Evolutionary conservation across 2,113 vertebrate species (phyloP), one percentile per base, ranked within the genome.

Genomic region (Oreocharis arfaki): DNA sequence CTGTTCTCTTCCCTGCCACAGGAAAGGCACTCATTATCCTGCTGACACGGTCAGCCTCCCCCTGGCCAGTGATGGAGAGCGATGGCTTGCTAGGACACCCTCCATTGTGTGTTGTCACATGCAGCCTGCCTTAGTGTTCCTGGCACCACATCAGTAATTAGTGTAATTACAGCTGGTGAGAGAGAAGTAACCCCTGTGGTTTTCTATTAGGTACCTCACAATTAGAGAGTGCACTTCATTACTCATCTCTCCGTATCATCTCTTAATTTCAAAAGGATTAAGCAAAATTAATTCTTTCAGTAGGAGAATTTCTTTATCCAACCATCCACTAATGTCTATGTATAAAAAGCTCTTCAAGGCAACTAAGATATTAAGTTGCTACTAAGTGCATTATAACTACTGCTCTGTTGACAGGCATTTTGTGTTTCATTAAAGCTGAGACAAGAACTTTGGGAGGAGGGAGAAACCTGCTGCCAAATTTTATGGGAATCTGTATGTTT

Each of bases 191-290:
- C 96, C 93, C 94, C 96, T 55, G 96, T 97, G 96, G 96, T 97
- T 97, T 98, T 95, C 96, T 97, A 91, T 96, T 92, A 97, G 90
- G 92, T 93, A 95, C 84, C 95, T 96, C 95, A 86, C 96, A 93
- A 95, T 97, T 96, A 91, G 91, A 84, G 33, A 91, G 83, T 79
- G 81, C 87, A 93, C 95, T 96, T 96, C 92, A 97, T 97, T 97
- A 96, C 87, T 93, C 91, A 95, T 95, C 81, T 95, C 92, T 91
- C 71, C 1, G 8, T 77, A 95, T 91, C 87, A 96, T 87, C 78
- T 98, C 87, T 90, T 97, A 95, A 97, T 97, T 98, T 94, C 94
- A 91, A 96, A 97, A 95, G 90, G 91, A 97, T 98, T 97, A 97
- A 96, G 91, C 76, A 95, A 94, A 97, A 96, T 93, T 78, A 95